Evolutionary conservation across 1,140 invertebrate species (phyloP).

Genomic region (Apis dorsata): DNA sequence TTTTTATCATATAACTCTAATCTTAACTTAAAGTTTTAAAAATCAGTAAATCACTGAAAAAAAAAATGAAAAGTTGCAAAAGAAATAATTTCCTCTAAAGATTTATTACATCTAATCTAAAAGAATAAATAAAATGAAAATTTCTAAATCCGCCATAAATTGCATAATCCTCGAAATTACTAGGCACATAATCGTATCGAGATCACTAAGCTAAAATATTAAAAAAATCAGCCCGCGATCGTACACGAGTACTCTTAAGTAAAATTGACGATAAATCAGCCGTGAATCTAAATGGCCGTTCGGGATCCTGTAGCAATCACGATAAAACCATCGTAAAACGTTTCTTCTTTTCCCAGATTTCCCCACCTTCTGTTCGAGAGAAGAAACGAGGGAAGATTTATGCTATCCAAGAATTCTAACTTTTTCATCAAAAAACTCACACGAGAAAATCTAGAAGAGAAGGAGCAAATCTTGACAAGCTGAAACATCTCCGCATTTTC

Average conservation of each 20-base stretch:
- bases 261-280: slow-evolving; percentile 27
- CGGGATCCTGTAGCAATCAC: neutral
- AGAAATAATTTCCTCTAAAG: no score
- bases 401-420: neutral
- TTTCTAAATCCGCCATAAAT: neutral
- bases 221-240: neutral
- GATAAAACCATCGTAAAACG: slow-evolving; percentile 16
- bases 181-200: neutral
- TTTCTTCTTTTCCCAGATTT: slow-evolving; percentile 1
- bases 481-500: neutral
- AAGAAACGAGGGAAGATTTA: slow-evolving; percentile 16
- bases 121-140: neutral
- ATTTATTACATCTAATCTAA: no score
- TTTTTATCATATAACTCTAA: no score
- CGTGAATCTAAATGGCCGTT: slow-evolving; percentile 17
- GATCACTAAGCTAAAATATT: neutral
- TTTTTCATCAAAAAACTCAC: neutral
- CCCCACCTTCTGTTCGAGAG: neutral
- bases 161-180: neutral
- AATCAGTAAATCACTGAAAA: no score
- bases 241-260: slow-evolving; percentile 10
- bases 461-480: no score
- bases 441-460: no score
- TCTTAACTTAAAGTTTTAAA: no score
- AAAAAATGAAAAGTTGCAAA: no score